Conservation (phyloP, 2,113 vertebrate genomes). For the Crocuta crocuta region DNA sequence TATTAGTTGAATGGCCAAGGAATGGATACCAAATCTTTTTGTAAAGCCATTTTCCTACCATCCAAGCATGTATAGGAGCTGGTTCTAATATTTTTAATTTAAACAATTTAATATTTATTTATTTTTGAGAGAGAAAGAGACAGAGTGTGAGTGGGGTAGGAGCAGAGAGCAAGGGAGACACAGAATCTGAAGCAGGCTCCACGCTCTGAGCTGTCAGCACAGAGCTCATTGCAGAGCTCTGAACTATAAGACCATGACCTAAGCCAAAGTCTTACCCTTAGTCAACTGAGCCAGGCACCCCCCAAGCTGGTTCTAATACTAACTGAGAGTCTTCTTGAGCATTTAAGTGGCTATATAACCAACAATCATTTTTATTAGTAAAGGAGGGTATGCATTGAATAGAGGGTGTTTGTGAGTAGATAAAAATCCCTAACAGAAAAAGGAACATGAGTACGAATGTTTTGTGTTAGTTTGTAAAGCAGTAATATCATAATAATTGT, state of each 20-base stretch:
- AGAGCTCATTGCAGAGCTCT: too few relatives aligned
- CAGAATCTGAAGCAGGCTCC: too few relatives aligned
- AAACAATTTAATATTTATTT: too few relatives aligned
- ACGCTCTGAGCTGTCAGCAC: too few relatives aligned
- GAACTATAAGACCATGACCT: too few relatives aligned
- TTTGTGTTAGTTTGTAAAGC: background rate
- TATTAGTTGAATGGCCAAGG: background rate
- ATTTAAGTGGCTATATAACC: background rate
- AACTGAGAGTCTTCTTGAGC: background rate
- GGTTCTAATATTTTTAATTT: background rate
- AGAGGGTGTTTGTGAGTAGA: background rate
- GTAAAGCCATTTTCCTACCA: conserved; percentile 1
- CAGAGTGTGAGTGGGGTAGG: too few relatives aligned
- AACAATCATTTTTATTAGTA: background rate
- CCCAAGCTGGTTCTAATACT: background rate
- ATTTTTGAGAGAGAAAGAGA: too few relatives aligned
- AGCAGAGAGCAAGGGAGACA: too few relatives aligned
- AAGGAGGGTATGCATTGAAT: background rate
- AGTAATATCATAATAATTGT: background rate
- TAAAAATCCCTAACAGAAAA: background rate
- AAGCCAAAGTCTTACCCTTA: too few relatives aligned
- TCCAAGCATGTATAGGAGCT: background rate
- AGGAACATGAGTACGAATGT: background rate
- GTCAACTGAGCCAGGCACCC: too few relatives aligned
- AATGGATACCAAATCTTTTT: background rate